These are phyloP conservation scores for Engystomops pustulosus DNA, from an alignment of 2,113 vertebrate genomes.

Conservation along the genomic window DNA sequence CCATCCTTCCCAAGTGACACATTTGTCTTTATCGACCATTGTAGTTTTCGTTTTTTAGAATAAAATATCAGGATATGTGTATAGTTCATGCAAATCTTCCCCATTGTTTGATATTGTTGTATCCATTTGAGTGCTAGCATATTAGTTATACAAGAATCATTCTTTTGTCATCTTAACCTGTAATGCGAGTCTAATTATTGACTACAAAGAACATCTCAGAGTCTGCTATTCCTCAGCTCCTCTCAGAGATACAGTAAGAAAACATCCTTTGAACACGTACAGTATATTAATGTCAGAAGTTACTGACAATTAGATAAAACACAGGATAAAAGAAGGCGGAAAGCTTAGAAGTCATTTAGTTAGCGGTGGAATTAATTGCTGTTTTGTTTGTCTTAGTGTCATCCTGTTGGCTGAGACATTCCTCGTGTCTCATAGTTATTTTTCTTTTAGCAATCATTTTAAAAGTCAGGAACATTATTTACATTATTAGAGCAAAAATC, in stretches of 20 bases:
- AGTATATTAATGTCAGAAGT: slow-evolving; percentile 5
- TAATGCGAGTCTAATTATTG: slow-evolving; percentile 16
- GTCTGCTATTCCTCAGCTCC: not conserved
- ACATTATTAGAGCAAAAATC: not conserved
- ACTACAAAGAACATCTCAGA: slow-evolving; percentile 11
- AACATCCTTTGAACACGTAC: not conserved
- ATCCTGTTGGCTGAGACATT: not conserved
- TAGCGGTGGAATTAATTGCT: slow-evolving; percentile 11
- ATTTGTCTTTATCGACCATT: not conserved
- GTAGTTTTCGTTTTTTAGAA: not conserved
- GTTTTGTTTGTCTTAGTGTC: slow-evolving; percentile 5
- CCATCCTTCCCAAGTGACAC: not conserved
- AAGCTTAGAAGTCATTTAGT: not conserved
- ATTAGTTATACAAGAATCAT: slow-evolving; percentile 7
- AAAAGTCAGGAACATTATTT: not conserved
- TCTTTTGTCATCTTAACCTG: slow-evolving; percentile 10
- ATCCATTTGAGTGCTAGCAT: not conserved
- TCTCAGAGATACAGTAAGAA: not conserved
- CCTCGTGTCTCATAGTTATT: slow-evolving; percentile 24
- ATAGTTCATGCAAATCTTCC: not conserved
- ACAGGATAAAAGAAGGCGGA: not conserved
- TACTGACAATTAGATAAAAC: not conserved
- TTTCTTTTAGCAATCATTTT: slow-evolving; percentile 26
- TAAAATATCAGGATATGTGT: not conserved
- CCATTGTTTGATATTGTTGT: not conserved